These are phyloP conservation scores for Babylonia areolata DNA, from an alignment of 1,140 invertebrate species.

Conservation along the genomic window DNA sequence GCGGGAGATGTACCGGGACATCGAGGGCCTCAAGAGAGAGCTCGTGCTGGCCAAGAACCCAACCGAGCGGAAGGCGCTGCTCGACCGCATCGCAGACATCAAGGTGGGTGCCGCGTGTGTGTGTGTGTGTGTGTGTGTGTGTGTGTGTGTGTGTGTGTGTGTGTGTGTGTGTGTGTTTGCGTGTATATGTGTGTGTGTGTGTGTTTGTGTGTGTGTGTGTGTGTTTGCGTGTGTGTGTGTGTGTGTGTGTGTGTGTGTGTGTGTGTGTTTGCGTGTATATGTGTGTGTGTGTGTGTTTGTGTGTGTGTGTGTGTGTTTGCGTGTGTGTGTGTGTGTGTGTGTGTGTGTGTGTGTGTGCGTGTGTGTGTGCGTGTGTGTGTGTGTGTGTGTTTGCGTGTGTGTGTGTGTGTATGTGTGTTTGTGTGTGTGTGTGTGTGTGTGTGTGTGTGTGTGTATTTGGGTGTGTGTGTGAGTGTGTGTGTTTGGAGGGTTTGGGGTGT, in stretches of 20 bases:
- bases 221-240: conserved; percentile 5
- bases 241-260: neutral
- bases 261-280: neutral
- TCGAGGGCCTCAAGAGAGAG: conserved; percentile 64
- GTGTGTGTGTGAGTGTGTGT: too few relatives aligned
- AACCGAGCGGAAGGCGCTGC: conserved; percentile 62
- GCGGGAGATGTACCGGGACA: conserved; percentile 63
- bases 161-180: conserved; percentile 3
- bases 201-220: neutral
- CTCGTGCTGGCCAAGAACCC: conserved; percentile 62
- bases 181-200: neutral
- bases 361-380: too few relatives aligned
- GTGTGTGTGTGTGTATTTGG: too few relatives aligned
- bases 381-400: too few relatives aligned
- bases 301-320: neutral
- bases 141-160: neutral
- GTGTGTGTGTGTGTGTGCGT: too few relatives aligned
- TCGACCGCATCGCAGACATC: conserved; percentile 63
- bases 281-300: neutral
- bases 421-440: too few relatives aligned
- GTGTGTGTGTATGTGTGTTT: too few relatives aligned
- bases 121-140: neutral
- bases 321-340: neutral
- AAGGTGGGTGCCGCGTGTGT: conserved; percentile 46
- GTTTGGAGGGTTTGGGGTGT: too few relatives aligned